A percentile compares a stretch with the other conserved stretches of the same genome.
These are phyloP conservation scores for Notolepis coatsorum DNA, from an alignment of 2,797 vertebrate species.

Conservation along the genomic window DNA sequence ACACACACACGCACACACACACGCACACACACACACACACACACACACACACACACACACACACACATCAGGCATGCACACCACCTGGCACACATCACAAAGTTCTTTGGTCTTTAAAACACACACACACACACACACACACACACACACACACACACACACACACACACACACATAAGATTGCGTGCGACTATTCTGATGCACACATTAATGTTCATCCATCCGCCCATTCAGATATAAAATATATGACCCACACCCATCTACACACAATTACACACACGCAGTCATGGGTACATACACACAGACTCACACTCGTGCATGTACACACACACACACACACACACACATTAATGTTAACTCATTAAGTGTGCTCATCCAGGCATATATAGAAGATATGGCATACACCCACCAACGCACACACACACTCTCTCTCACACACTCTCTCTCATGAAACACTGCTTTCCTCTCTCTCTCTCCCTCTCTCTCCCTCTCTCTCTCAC, in stretches of 20 bases:
- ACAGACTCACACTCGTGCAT: slow-evolving; percentile 17
- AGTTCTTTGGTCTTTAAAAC: slow-evolving; percentile 23
- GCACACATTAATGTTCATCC: neutral
- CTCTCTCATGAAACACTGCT: too few species aligned
- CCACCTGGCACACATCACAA: slow-evolving; percentile 28
- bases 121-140: neutral
- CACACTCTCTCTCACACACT: neutral
- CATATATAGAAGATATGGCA: too few species aligned
- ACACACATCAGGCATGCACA: neutral
- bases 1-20: neutral
- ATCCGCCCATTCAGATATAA: too few species aligned
- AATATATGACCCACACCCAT: slow-evolving; percentile 18
- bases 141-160: slow-evolving; percentile 22
- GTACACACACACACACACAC: slow-evolving; percentile 43
- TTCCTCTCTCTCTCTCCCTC: neutral
- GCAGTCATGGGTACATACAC: slow-evolving; percentile 21
- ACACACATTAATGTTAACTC: too few species aligned
- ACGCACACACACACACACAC: slow-evolving; percentile 21
- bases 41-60: neutral
- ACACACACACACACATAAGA: slow-evolving; percentile 13
- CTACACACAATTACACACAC: neutral
- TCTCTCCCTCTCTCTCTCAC: neutral
- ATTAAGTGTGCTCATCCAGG: too few species aligned
- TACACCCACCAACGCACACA: neutral
- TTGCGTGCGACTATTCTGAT: neutral